Conservation (phyloP, 2,888 invertebrate genomes). For the Thecophora atra region DNA sequence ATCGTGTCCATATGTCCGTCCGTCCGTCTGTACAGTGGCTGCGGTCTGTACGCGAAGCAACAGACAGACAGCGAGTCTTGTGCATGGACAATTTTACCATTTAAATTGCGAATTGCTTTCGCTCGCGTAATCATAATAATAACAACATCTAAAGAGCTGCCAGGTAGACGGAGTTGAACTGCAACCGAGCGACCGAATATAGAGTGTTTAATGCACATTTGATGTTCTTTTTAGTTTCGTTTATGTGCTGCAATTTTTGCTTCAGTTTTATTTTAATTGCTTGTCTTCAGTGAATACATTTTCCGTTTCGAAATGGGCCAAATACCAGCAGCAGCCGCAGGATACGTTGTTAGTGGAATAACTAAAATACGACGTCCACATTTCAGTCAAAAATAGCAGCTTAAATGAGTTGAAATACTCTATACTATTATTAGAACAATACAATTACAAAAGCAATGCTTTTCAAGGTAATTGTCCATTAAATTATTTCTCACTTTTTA, state of each 20-base stretch:
- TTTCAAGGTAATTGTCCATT: too few relatives aligned
- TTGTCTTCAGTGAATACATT: not conserved
- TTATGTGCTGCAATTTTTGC: not conserved
- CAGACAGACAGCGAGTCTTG: not conserved
- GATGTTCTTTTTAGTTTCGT: slow-evolving; percentile 32
- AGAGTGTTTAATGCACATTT: slow-evolving; percentile 36
- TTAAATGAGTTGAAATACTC: too few relatives aligned
- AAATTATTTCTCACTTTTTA: too few relatives aligned
- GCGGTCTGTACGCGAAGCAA: not conserved
- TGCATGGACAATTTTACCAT: slow-evolving; percentile 25
- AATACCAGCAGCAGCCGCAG: slow-evolving; percentile 1
- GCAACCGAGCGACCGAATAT: not conserved
- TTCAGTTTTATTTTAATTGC: slow-evolving; percentile 11
- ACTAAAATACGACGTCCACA: too few relatives aligned
- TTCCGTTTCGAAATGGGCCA: not conserved
- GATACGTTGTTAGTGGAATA: too few relatives aligned
- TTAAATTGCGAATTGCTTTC: slow-evolving; percentile 32
- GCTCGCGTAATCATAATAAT: slow-evolving; percentile 32
- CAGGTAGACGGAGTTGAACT: slow-evolving; percentile 9
- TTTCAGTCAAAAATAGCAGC: too few relatives aligned
- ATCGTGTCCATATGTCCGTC: too few relatives aligned
- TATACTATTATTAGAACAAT: too few relatives aligned
- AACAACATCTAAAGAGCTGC: slow-evolving; percentile 21
- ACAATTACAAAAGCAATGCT: too few relatives aligned
- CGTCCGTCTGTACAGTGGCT: too few relatives aligned